Conservation (phyloP, 2,888 invertebrate species). For the Pocota personata region DNA sequence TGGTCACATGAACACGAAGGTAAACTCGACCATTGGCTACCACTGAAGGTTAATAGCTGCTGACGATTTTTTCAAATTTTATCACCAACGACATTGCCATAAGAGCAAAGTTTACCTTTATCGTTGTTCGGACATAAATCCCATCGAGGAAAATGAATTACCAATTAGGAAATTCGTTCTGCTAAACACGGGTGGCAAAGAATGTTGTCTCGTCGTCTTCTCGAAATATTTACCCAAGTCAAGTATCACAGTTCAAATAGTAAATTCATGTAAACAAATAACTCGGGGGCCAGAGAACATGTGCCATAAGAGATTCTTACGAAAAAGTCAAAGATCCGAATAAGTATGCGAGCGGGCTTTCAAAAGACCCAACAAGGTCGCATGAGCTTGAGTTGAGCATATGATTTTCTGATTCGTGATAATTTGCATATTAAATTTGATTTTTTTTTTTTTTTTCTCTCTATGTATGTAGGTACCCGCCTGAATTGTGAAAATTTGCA, state of each 20-base stretch:
- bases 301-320: conserved; percentile 23
- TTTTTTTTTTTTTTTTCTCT: not conserved
- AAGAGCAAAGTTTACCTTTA: not conserved
- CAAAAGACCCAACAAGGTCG: conserved; percentile 54
- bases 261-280: conserved; percentile 50
- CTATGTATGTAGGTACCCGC: no score
- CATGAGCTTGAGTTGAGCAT: not conserved
- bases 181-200: conserved; percentile 8
- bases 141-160: conserved; percentile 20
- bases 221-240: conserved; percentile 44
- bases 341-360: conserved; percentile 9
- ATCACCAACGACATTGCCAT: conserved; percentile 10
- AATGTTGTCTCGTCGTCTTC: conserved; percentile 7
- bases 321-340: conserved; percentile 38
- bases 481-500: conserved; percentile 27
- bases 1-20: not conserved
- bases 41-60: conserved; percentile 18
- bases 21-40: conserved; percentile 12
- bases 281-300: not conserved
- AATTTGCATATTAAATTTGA: conserved; percentile 66
- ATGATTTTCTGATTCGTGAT: conserved; percentile 48
- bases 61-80: conserved; percentile 5
- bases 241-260: conserved; percentile 52
- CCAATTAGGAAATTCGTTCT: conserved; percentile 35
- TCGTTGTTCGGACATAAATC: not conserved